phyloP scores from a whole-genome alignment of 2,888 invertebrate species.

The Habrosyne pyritoides region DNA sequence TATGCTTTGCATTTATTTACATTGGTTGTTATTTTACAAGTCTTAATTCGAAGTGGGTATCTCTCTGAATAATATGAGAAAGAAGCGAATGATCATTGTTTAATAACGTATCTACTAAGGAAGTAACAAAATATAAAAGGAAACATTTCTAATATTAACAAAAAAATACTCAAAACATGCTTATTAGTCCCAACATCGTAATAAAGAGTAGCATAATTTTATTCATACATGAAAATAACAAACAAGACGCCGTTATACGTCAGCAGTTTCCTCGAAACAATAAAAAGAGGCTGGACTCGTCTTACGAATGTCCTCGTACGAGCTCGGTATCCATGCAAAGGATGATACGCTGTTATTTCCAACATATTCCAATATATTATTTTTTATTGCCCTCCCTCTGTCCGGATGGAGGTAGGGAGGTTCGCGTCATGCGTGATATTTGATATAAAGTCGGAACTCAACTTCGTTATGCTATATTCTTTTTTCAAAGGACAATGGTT shows the following conservation, averaged over 20 bases:
- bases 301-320: constrained; percentile 70
- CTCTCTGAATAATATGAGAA: too few species aligned
- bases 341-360: constrained; percentile 84
- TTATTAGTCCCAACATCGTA: constrained; percentile 33
- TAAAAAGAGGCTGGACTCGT: constrained; percentile 78
- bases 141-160: constrained; percentile 28
- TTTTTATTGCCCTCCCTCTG: constrained; percentile 79
- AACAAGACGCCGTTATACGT: constrained; percentile 64
- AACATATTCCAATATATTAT: constrained; percentile 85
- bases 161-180: constrained; percentile 45
- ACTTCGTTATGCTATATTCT: constrained; percentile 83
- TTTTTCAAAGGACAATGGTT: constrained; percentile 83
- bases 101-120: not conserved
- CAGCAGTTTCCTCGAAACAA: constrained; percentile 73
- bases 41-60: too few species aligned
- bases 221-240: constrained; percentile 67
- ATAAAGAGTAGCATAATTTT: constrained; percentile 57
- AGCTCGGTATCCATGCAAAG: constrained; percentile 68
- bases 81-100: too few species aligned
- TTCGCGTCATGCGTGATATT: constrained; percentile 82
- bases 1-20: too few species aligned
- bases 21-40: too few species aligned
- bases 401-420: constrained; percentile 49
- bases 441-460: constrained; percentile 83
- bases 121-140: not conserved